Evolutionary conservation across 2,888 invertebrate species (phyloP).

Genomic region (Diloba caeruleocephala): DNA sequence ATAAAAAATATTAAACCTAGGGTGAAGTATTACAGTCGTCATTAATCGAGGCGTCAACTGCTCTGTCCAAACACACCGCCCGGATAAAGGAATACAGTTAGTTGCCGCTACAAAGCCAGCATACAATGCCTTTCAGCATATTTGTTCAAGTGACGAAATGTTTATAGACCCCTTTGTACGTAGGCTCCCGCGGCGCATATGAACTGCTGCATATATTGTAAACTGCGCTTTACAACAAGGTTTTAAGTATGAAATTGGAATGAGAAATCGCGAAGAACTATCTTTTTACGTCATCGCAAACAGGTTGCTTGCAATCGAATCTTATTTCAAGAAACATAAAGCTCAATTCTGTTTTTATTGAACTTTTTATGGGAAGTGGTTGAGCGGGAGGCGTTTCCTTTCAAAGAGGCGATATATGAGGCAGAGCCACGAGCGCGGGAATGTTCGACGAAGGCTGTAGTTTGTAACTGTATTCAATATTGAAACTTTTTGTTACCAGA

Average conservation of each 20-base stretch:
- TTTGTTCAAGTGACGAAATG: conserved; percentile 80
- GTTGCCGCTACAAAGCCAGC: conserved; percentile 67
- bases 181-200: conserved; percentile 70
- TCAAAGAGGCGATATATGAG: conserved; percentile 64
- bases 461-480: conserved; percentile 57
- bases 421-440: conserved; percentile 71
- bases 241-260: conserved; percentile 58
- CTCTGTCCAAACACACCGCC: conserved; percentile 75
- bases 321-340: conserved; percentile 42
- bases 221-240: conserved; percentile 55
- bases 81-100: conserved; percentile 77
- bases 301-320: conserved; percentile 45
- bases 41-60: conserved; percentile 80
- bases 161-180: conserved; percentile 75
- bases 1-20: conserved; percentile 55
- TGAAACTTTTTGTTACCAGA: conserved; percentile 59
- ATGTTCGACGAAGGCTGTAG: conserved; percentile 61
- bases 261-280: conserved; percentile 50
- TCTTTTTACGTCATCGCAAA: conserved; percentile 56
- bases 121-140: conserved; percentile 78
- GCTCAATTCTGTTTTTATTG: conserved; percentile 39
- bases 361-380: conserved; percentile 67
- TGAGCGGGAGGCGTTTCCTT: conserved; percentile 80
- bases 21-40: conserved; percentile 55
- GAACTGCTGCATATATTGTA: conserved; percentile 48